A percentile compares a stretch with the other conserved stretches of the same genome.
Conservation (phyloP, 2,797 vertebrate species). For the Cygnus olor region DNA sequence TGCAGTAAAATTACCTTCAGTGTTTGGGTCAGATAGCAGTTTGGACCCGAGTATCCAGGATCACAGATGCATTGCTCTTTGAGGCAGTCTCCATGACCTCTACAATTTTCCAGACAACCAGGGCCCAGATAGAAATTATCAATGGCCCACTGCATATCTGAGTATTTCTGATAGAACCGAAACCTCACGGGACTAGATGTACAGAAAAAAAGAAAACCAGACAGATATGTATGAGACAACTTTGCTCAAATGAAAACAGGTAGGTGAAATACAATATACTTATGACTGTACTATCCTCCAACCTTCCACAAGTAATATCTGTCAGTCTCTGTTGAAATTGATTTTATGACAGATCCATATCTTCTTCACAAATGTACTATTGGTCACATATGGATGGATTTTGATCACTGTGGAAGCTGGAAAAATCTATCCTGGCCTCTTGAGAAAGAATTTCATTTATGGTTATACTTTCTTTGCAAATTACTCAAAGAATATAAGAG, state of each 20-base stretch:
- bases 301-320: not conserved
- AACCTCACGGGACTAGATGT: conserved; percentile 89
- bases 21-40: conserved; percentile 89
- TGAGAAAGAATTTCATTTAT: not conserved
- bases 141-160: conserved; percentile 94
- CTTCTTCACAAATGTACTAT: not conserved
- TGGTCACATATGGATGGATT: not conserved
- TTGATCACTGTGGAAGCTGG: not conserved
- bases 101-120: conserved; percentile 89
- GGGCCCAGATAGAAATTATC: conserved; percentile 98
- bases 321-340: not conserved
- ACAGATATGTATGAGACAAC: not conserved
- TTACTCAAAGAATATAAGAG: not conserved
- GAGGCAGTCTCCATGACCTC: conserved; percentile 95
- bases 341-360: not conserved
- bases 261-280: not conserved
- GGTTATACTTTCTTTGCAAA: not conserved
- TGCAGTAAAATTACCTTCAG: conserved; percentile 85
- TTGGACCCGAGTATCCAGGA: conserved; percentile 91
- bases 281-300: not conserved
- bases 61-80: conserved; percentile 95
- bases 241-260: not conserved
- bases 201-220: conserved; percentile 44
- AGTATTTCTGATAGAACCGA: conserved; percentile 96
- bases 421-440: not conserved